phyloP scores from a whole-genome alignment of 2,797 vertebrate species.

The Anguilla pacifica region DNA sequence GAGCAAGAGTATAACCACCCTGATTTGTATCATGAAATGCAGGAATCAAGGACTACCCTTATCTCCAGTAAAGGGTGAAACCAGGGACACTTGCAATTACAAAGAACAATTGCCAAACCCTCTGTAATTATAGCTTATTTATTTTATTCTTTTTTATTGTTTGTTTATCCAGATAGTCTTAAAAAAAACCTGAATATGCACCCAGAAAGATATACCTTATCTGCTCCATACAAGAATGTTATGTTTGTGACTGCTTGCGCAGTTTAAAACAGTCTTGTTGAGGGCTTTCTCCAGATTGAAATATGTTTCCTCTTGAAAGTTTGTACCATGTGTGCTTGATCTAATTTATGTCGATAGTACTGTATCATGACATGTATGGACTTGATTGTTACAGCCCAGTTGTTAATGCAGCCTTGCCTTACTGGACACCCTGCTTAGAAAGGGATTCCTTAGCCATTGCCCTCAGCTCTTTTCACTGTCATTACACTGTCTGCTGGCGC shows the following conservation, averaged over 20 bases:
- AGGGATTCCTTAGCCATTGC: conserved; percentile 70
- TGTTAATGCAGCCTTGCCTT: conserved; percentile 82
- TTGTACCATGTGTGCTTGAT: conserved; percentile 68
- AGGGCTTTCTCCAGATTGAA: conserved; percentile 55
- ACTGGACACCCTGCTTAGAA: conserved; percentile 75
- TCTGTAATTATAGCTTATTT: conserved; percentile 67
- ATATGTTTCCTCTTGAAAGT: conserved; percentile 62
- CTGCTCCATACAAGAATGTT: conserved; percentile 75
- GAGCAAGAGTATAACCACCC: conserved; percentile 50
- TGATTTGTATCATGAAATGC: conserved; percentile 40
- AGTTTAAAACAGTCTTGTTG: conserved; percentile 57
- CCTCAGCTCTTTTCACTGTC: conserved; percentile 64
- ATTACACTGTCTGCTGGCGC: conserved; percentile 83
- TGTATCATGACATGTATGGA: conserved; percentile 66
- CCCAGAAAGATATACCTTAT: conserved; percentile 65
- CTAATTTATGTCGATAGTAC: conserved; percentile 70
- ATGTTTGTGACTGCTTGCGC: conserved; percentile 63
- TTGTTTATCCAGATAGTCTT: conserved; percentile 58
- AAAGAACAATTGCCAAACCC: conserved; percentile 66
- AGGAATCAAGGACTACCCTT: conserved; percentile 41
- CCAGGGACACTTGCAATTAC: conserved; percentile 64
- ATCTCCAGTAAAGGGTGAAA: conserved; percentile 61
- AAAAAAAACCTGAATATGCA: conserved; percentile 66
- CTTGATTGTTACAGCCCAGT: conserved; percentile 74
- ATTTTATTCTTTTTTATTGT: conserved; percentile 65